Evolutionary conservation across 2,888 invertebrate genomes (phyloP).

Genomic region (Cyclophora albipunctata): DNA sequence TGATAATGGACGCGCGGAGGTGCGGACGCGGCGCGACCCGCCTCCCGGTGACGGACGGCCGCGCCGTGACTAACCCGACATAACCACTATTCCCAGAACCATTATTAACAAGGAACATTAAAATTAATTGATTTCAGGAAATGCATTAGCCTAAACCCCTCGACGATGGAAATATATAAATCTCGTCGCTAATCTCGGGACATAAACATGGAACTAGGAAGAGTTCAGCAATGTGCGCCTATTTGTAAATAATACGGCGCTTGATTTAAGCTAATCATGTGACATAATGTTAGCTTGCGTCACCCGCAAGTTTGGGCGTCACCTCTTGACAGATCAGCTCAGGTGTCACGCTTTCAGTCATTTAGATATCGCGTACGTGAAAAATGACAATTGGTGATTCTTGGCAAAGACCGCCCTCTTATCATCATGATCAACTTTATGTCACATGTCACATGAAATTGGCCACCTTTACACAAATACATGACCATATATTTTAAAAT

Average conservation of each 20-base stretch:
- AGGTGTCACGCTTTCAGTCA: slow-evolving; percentile 29
- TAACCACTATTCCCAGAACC: slow-evolving; percentile 5
- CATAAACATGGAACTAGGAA: too few relatives aligned
- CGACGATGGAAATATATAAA: too few relatives aligned
- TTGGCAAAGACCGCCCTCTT: slow-evolving; percentile 37
- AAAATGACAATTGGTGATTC: slow-evolving; percentile 41
- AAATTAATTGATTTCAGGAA: too few relatives aligned
- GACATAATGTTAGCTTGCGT: slow-evolving; percentile 26
- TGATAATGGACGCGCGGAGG: slow-evolving; percentile 56
- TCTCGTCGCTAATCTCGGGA: too few relatives aligned
- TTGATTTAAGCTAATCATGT: slow-evolving; percentile 1
- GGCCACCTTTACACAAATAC: background rate
- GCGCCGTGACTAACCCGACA: slow-evolving; percentile 39
- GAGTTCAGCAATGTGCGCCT: too few relatives aligned
- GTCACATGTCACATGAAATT: slow-evolving; percentile 12
- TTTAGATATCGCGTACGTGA: slow-evolving; percentile 32
- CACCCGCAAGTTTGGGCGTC: slow-evolving; percentile 22
- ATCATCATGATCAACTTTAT: slow-evolving; percentile 30
- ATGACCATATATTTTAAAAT: slow-evolving; percentile 5
- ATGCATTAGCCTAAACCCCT: too few relatives aligned
- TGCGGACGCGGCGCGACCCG: slow-evolving; percentile 43
- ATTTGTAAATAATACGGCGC: background rate
- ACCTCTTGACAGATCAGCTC: slow-evolving; percentile 33
- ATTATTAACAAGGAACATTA: slow-evolving; percentile 19
- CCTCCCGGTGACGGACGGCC: slow-evolving; percentile 46